Conservation (phyloP, 2,888 invertebrate genomes). For the Itoplectis maculator region DNA sequence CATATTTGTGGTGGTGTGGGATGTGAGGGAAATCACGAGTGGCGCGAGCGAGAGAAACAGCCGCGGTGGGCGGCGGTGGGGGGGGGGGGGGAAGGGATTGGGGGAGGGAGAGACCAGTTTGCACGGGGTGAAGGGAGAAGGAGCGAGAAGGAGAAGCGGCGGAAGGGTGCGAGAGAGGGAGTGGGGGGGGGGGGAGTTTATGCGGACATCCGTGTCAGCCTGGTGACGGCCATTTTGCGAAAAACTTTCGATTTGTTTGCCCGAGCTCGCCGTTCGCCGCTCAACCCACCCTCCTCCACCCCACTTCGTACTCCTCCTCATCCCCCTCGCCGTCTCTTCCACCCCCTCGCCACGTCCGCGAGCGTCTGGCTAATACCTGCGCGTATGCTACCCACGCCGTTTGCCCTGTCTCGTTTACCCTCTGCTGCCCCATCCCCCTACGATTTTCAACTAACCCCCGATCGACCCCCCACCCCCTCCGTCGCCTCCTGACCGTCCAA, state of each 20-base stretch:
- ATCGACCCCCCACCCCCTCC: background rate
- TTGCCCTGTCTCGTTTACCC: slow-evolving; percentile 67
- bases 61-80: slow-evolving; percentile 49
- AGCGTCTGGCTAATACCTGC: slow-evolving; percentile 80
- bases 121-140: slow-evolving; percentile 67
- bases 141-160: slow-evolving; percentile 72
- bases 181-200: slow-evolving; percentile 76
- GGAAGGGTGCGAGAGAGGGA: slow-evolving; percentile 58
- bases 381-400: slow-evolving; percentile 77
- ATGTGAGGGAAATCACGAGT: slow-evolving; percentile 84
- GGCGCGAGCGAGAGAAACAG: slow-evolving; percentile 74
- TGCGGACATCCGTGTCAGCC: slow-evolving; percentile 83
- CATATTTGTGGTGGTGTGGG: slow-evolving; percentile 84
- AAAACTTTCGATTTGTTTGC: slow-evolving; percentile 83
- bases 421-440: slow-evolving; percentile 40
- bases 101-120: slow-evolving; percentile 70
- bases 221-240: slow-evolving; percentile 84
- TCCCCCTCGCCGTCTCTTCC: slow-evolving; percentile 53
- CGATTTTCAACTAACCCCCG: slow-evolving; percentile 54
- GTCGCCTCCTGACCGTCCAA: background rate
- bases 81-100: slow-evolving; percentile 67
- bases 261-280: slow-evolving; percentile 62
- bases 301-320: slow-evolving; percentile 20
- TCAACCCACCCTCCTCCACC: slow-evolving; percentile 37
- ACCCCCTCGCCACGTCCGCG: slow-evolving; percentile 69